Evolutionary conservation across 2,888 invertebrate species (phyloP), one percentile per base, ranked within the genome.

Genomic region (Stenoptilia bipunctidactyla): DNA sequence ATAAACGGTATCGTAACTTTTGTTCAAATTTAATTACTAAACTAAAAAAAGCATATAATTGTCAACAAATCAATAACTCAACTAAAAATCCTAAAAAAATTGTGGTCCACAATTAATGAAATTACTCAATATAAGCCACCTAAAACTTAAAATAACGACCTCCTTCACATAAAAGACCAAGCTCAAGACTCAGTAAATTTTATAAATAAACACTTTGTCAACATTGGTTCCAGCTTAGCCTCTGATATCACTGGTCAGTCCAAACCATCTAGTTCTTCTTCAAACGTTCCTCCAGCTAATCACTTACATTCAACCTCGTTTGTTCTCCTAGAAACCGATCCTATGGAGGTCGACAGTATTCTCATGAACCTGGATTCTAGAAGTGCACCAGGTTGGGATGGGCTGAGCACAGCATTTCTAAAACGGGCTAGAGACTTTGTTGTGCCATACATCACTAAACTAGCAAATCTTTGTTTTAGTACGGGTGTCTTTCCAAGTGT

Each of bases 401-500:
- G 25, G 9, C 5, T 25, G 5, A 5, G 5, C 5, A 6, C 25
- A 9, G 9, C 5, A 25, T 9, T 25, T 6, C 9, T 25, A 25
- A 25, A 25, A 25, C 5, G 9, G 25, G 5, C 5, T 25, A 25
- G 9, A 25, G 5, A 6, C 9, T 25, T 25, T 25, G 9, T 25
- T 9, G 9, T 9, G 5, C 25, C 25, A 9, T 25, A 6, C 5
- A 25, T 25, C 5, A 25, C 25, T 25, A 5, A 9, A 6, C 9
- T 25, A 9, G 25, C 25, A 25, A 44, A 42, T 14, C 10, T 44
- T 9, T 9, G 39, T 0, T 10, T 44, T 1, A 1, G 4, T 1
- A 27, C 34, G 12, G 46, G 45, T n/a, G 33, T 39, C 2, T 46
- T 46, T 36, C 45, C 46, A 3, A 13, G 2, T 2, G 33, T 27